Percentiles rank a stretch among this genome's conserved stretches.
Conservation (phyloP, 92 coral and sea anemone species). For the Hydrozoanthus gracilis region DNA sequence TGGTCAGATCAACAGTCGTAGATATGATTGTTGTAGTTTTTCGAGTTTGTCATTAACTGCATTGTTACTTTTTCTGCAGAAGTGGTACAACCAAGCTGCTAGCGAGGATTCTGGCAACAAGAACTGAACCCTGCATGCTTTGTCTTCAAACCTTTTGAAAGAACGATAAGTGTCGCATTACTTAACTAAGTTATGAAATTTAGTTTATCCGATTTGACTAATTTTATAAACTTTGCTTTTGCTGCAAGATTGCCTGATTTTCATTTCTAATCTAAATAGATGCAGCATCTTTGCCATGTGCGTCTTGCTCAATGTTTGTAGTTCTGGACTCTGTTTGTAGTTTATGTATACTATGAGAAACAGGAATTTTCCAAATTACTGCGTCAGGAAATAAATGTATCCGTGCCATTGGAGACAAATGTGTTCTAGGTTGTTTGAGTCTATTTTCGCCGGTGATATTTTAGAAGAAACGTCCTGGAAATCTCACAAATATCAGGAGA, state of each 20-base stretch:
- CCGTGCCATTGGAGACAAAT: constrained; percentile 6
- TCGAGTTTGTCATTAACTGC: constrained; percentile 5
- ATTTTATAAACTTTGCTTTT: constrained; percentile 1
- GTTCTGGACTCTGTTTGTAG: constrained; percentile 1
- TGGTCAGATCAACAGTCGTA: constrained; percentile 6
- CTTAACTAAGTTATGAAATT: neutral
- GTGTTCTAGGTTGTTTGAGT: constrained; percentile 5
- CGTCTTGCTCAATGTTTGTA: constrained; percentile 5
- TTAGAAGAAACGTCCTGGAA: constrained; percentile 5
- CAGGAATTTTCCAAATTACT: neutral
- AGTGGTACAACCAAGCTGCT: constrained; percentile 6
- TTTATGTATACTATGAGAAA: constrained; percentile 1
- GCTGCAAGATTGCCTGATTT: constrained; percentile 6
- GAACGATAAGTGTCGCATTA: constrained; percentile 5
- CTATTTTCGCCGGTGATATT: constrained; percentile 5
- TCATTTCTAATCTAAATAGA: constrained; percentile 1
- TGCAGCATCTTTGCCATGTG: constrained; percentile 6
- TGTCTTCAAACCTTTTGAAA: constrained; percentile 3
- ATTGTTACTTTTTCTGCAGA: constrained; percentile 3
- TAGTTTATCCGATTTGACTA: constrained; percentile 3
- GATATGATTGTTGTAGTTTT: constrained; percentile 2
- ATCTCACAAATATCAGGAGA: constrained; percentile 4
- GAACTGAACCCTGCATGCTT: constrained; percentile 6
- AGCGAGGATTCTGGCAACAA: constrained; percentile 6
- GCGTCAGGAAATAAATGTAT: constrained; percentile 1